phyloP scores from a whole-genome alignment of 1,140 invertebrate species.

The Eufriesea mexicana region DNA sequence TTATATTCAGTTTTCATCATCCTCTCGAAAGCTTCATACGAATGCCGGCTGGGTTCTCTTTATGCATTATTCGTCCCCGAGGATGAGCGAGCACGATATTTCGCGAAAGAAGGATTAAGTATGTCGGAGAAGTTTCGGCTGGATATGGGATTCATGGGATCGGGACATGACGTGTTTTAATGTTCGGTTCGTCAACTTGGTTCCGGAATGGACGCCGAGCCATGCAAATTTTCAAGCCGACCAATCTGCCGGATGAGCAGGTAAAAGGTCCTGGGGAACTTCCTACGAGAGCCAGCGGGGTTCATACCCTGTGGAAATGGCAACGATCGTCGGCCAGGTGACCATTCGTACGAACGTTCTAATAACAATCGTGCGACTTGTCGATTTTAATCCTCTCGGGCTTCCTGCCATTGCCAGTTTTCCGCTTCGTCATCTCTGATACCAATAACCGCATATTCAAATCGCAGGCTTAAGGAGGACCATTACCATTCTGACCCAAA shows the following conservation, averaged over 20 bases:
- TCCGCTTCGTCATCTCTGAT: constrained; percentile 44
- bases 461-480: neutral
- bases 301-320: neutral
- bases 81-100: neutral
- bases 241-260: neutral
- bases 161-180: neutral
- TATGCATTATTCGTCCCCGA: constrained; percentile 44
- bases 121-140: constrained; percentile 10
- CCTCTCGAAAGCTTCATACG: constrained; percentile 23
- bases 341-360: neutral
- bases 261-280: neutral
- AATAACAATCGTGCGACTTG: constrained; percentile 14
- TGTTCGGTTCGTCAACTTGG: neutral
- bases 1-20: constrained; percentile 42
- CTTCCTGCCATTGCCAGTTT: constrained; percentile 46
- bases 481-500: constrained; percentile 35
- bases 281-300: neutral
- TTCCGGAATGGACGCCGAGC: neutral
- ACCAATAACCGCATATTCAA: constrained; percentile 41
- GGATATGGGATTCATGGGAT: neutral
- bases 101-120: neutral
- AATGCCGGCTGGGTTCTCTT: constrained; percentile 4
- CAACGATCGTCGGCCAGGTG: neutral
- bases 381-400: constrained; percentile 31
- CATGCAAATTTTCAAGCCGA: neutral